Conservation (phyloP, 2,113 vertebrate genomes). For the Cisticola juncidis region DNA sequence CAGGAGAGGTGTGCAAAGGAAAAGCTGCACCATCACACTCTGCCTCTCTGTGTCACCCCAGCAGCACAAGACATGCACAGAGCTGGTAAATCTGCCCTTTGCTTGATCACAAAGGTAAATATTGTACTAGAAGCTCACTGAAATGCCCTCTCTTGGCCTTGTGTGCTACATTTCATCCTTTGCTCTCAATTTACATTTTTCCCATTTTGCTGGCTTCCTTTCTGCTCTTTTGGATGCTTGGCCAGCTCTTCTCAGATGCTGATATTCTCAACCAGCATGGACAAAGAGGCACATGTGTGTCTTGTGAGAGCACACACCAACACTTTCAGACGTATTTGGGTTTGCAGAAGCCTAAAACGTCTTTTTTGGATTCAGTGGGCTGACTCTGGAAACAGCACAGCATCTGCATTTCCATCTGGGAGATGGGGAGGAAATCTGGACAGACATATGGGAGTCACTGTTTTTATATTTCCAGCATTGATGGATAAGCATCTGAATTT, state of each 20-base stretch:
- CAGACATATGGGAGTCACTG: slow-evolving; percentile 13
- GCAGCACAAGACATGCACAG: neutral
- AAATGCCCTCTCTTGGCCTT: neutral
- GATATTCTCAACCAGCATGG: neutral
- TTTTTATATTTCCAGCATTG: neutral
- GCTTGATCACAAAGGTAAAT: neutral
- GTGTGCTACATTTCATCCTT: neutral
- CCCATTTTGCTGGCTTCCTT: neutral
- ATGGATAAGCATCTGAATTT: neutral
- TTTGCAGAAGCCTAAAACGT: neutral
- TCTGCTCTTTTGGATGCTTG: neutral
- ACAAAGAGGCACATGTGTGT: accelerated
- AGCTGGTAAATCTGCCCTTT: neutral
- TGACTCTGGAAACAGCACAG: neutral
- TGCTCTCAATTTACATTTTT: neutral
- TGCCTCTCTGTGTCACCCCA: neutral
- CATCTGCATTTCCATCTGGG: slow-evolving; percentile 54
- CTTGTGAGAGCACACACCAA: neutral
- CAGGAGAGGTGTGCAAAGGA: neutral
- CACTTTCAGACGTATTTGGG: neutral
- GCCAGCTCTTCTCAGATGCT: neutral
- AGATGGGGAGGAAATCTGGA: slow-evolving; percentile 19
- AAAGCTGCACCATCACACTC: neutral
- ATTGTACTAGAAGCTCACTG: neutral
- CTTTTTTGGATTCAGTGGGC: neutral